Evolutionary conservation across 1,140 invertebrate genomes (phyloP), one percentile per base, ranked within the genome.

Genomic region (Heliconius hewitsoni): DNA sequence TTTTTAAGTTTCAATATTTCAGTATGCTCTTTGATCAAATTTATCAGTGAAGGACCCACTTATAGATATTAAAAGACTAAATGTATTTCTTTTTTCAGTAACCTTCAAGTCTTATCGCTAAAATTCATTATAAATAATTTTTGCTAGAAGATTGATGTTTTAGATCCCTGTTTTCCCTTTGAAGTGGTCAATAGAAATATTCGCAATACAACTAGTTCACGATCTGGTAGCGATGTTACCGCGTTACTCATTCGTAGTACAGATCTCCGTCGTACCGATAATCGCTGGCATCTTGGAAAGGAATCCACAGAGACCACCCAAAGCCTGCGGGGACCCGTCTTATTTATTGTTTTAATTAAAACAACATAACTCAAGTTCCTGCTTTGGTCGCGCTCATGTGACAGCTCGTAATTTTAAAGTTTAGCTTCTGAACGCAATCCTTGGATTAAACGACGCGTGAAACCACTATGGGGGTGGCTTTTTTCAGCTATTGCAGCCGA

Each of bases 341-440:
- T 91, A 91, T 91, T 91, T 92, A 91, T 89, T 89, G 87, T 89
- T 89, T 91, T 91, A 92, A 91, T 92, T 92, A 92, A 91, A 91
- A 89, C 88, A 89, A 89, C 88, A 92, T 91, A 92, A 91, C 88
- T 92, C 89, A 88, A 83, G 76, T 81, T 83, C 82, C 77, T 84
- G 80, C 82, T 74, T 79, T 81, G 82, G 83, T 84, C 86, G 86
- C 87, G 86, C 83, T 85, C 86, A 85, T 86, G 85, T 88, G 90
- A 91, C 90, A 90, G 86, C 83, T 84, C 86, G 87, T 91, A 90
- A 89, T 85, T 91, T 84, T 89, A 84, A 86, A 87, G 78, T 86
- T 86, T 84, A 87, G 83, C 88, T 88, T 87, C 85, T 84, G 88
- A 85, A 85, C 83, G 82, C 82, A 81, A 89, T 89, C 85, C 86